phyloP scores from a whole-genome alignment of 2,113 vertebrate genomes.

The Gavialis gangeticus region DNA sequence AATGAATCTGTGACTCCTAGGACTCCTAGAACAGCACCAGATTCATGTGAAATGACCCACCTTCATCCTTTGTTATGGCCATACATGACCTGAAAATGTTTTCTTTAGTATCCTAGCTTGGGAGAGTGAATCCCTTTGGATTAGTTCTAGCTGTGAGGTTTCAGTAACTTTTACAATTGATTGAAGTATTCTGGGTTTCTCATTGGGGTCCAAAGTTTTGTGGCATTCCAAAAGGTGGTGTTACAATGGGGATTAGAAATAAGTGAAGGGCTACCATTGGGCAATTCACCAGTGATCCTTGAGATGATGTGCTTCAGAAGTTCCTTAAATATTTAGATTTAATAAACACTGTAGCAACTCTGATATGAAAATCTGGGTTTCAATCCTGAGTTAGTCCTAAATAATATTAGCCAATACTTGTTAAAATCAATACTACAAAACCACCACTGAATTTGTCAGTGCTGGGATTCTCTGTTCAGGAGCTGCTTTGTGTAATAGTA shows the following conservation, averaged over 20 bases:
- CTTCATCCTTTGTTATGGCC: background rate
- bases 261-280: rapidly evolving
- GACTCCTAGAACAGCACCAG: background rate
- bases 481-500: background rate
- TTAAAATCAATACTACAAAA: background rate
- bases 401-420: background rate
- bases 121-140: background rate
- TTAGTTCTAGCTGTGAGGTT: background rate
- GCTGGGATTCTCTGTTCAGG: background rate
- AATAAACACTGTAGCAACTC: background rate
- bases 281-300: background rate
- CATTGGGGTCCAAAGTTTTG: background rate
- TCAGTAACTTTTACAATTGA: background rate
- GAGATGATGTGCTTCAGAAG: slow-evolving; percentile 12
- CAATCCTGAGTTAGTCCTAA: background rate
- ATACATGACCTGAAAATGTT: background rate
- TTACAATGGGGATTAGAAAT: background rate
- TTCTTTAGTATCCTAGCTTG: background rate
- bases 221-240: background rate
- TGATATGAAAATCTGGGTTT: background rate
- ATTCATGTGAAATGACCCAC: background rate
- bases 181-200: background rate
- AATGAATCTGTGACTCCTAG: background rate
- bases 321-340: background rate
- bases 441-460: background rate